Conservation (phyloP, 2,113 vertebrate species). For the Heptranchias perlo region DNA sequence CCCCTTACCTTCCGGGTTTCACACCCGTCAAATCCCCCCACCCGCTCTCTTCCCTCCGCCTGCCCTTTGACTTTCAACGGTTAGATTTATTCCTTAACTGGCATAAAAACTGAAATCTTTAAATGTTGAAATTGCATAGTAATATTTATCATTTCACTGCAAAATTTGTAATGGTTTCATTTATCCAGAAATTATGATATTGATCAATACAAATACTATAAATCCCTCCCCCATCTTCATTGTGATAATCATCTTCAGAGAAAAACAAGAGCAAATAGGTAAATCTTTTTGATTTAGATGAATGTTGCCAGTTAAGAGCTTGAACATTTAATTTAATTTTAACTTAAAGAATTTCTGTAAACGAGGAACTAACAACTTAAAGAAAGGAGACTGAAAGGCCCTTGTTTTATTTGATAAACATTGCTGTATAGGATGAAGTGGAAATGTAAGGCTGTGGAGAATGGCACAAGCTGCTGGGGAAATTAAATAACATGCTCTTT, state of each 20-base stretch:
- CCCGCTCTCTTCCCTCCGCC: too few species aligned
- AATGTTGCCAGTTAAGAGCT: background rate
- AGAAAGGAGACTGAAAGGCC: background rate
- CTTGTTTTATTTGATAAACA: background rate
- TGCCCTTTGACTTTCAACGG: background rate
- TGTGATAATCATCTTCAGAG: background rate
- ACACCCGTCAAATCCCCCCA: too few species aligned
- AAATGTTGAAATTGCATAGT: background rate
- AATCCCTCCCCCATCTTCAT: too few species aligned
- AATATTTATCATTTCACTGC: background rate
- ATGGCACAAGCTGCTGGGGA: background rate
- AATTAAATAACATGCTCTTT: conserved; percentile 28
- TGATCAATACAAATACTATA: background rate
- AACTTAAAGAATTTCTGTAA: background rate
- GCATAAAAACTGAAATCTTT: background rate
- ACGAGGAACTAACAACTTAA: background rate
- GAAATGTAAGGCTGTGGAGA: background rate
- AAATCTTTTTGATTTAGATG: background rate
- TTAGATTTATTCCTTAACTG: background rate
- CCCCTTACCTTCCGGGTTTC: too few species aligned
- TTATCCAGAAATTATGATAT: background rate
- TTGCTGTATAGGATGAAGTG: background rate
- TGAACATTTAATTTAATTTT: background rate
- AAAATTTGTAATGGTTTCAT: background rate
- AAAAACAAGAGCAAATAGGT: background rate